Conservation (phyloP, 2,797 vertebrate genomes). For the Rhabdomys pumilio region DNA sequence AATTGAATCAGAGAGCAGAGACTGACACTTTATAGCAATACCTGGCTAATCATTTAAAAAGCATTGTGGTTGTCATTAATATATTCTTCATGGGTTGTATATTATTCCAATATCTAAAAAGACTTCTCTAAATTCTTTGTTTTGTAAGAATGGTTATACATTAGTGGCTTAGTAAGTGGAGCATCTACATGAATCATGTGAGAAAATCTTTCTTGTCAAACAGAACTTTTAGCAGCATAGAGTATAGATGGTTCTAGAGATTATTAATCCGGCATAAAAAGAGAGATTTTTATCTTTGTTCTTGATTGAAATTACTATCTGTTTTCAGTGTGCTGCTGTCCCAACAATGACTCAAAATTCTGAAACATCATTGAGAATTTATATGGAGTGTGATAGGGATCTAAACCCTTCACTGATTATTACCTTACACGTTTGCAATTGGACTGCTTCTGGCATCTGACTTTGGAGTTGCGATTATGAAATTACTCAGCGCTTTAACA, state of each 20-base stretch:
- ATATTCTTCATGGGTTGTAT: not conserved
- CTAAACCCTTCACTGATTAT: constrained; percentile 55
- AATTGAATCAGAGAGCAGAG: not conserved
- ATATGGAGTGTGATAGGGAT: not conserved
- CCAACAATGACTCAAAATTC: not conserved
- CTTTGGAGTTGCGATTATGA: constrained; percentile 38
- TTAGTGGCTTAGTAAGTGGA: not conserved
- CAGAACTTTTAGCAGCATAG: not conserved
- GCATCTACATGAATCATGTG: not conserved
- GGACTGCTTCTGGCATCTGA: constrained; percentile 34
- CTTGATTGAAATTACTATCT: constrained; percentile 18
- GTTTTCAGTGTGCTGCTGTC: not conserved
- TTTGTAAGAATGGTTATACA: constrained; percentile 20
- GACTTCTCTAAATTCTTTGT: constrained; percentile 3
- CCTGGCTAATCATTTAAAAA: not conserved
- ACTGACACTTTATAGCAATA: constrained; percentile 28
- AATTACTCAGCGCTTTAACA: constrained; percentile 58
- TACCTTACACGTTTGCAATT: constrained; percentile 34
- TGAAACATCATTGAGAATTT: constrained; percentile 50
- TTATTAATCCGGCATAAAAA: not conserved
- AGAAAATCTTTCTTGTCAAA: not conserved
- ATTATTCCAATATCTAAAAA: not conserved
- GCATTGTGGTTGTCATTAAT: not conserved
- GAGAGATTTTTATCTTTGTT: not conserved
- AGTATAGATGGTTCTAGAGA: constrained; percentile 20